Percentiles rank a stretch among this genome's conserved stretches.
phyloP scores from a whole-genome alignment of 2,797 vertebrate genomes.

The Gadopsis marmoratus region DNA sequence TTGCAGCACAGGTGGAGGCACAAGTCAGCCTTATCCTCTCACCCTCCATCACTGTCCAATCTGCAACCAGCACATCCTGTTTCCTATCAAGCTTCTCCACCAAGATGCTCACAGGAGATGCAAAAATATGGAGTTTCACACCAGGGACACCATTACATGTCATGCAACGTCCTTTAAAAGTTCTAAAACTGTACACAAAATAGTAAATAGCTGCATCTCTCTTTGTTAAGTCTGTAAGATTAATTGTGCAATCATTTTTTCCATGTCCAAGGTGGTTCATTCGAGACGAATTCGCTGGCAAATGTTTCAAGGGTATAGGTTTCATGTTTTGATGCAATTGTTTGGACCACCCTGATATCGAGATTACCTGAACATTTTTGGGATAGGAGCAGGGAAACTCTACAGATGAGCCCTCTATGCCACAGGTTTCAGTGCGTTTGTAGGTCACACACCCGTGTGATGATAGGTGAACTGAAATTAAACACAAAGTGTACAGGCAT shows the following conservation, averaged over 20 bases:
- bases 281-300: not conserved
- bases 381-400: conserved; percentile 31
- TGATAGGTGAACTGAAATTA: conserved; percentile 6
- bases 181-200: conserved; percentile 19
- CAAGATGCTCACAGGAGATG: conserved; percentile 18
- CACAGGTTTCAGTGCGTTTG: not conserved
- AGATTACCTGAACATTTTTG: not conserved
- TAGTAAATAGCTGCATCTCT: not conserved
- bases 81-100: not conserved
- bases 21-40: conserved; percentile 37
- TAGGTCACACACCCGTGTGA: not conserved
- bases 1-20: conserved; percentile 17
- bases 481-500: not conserved
- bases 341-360: not conserved
- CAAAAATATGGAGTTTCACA: conserved; percentile 17
- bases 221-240: not conserved
- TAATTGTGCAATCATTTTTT: conserved; percentile 12
- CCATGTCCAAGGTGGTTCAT: not conserved
- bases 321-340: rapidly evolving
- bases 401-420: conserved; percentile 7
- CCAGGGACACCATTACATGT: not conserved
- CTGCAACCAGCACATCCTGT: not conserved
- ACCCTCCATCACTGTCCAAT: conserved; percentile 5
- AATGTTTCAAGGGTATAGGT: not conserved
- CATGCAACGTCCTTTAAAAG: not conserved